Conservation (phyloP, 1,140 invertebrate species). For the Archegozetes longisetosus region DNA sequence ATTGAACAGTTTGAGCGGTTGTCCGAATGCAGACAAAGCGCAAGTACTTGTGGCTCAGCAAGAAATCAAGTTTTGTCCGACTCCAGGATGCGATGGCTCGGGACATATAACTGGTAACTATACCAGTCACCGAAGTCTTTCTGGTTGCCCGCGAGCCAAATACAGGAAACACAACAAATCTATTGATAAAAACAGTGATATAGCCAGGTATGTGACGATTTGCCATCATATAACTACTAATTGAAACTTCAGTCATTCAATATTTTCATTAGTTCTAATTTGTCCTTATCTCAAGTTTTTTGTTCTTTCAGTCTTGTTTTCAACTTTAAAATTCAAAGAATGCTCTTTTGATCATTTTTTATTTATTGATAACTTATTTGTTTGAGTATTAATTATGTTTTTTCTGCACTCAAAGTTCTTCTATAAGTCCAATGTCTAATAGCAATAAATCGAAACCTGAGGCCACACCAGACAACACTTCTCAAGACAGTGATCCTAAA, state of each 20-base stretch:
- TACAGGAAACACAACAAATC: neutral
- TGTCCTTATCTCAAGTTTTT: neutral
- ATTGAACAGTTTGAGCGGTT: slow-evolving; percentile 1
- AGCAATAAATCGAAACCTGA: slow-evolving; percentile 77
- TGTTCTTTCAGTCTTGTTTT: slow-evolving; percentile 38
- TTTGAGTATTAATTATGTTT: too few species aligned
- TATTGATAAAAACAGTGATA: neutral
- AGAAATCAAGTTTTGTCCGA: slow-evolving; percentile 4
- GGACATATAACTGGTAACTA: slow-evolving; percentile 24
- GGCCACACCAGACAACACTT: slow-evolving; percentile 43
- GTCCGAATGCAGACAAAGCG: neutral
- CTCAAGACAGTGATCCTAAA: neutral
- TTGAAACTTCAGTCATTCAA: neutral
- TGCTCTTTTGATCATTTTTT: too few species aligned
- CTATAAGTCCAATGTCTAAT: too few species aligned
- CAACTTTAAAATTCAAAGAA: too few species aligned
- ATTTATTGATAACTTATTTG: too few species aligned
- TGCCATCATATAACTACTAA: too few species aligned
- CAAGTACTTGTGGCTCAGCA: neutral
- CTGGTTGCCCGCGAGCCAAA: slow-evolving; percentile 21
- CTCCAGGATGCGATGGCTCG: slow-evolving; percentile 6
- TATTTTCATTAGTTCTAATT: neutral
- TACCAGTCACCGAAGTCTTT: slow-evolving; percentile 23
- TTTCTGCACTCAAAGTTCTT: too few species aligned
- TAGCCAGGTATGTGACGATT: too few species aligned